Conservation (phyloP, 1,140 invertebrate genomes). For the Metaphire vulgaris region DNA sequence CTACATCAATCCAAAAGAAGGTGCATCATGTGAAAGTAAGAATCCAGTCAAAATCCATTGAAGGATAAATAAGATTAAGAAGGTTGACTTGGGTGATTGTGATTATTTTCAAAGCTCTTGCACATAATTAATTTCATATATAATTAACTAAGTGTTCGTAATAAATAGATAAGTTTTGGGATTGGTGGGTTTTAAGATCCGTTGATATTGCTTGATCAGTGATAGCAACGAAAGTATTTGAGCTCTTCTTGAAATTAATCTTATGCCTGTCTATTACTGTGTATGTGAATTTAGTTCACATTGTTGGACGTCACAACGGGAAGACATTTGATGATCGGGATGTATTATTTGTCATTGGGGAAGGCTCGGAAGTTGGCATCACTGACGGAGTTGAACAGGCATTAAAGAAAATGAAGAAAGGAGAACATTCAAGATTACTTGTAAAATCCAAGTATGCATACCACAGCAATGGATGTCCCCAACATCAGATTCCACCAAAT, state of each 20-base stretch:
- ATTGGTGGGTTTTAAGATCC: too few relatives aligned
- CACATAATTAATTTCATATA: too few relatives aligned
- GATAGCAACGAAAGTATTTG: too few relatives aligned
- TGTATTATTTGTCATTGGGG: conserved; percentile 76
- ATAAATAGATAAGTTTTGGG: too few relatives aligned
- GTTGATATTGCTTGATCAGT: too few relatives aligned
- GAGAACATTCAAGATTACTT: conserved; percentile 70
- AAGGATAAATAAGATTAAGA: conserved; percentile 21
- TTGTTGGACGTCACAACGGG: conserved; percentile 66
- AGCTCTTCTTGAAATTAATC: too few relatives aligned
- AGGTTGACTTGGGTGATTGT: conserved; percentile 13
- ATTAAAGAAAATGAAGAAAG: conserved; percentile 71
- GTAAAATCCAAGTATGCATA: conserved; percentile 74
- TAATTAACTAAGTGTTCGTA: too few relatives aligned
- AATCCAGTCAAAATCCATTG: too few relatives aligned
- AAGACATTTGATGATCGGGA: conserved; percentile 68
- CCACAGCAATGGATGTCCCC: conserved; percentile 63
- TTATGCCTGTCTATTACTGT: too few relatives aligned
- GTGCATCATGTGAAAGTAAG: conserved; percentile 55
- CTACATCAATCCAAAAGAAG: conserved; percentile 67
- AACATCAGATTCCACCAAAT: conserved; percentile 71
- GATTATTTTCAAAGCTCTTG: background rate
- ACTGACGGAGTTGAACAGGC: conserved; percentile 78
- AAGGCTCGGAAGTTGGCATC: conserved; percentile 68
- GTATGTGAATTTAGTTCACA: conserved; percentile 62